phyloP scores from a whole-genome alignment of 2,888 invertebrate genomes.

The Plagodis pulveraria region DNA sequence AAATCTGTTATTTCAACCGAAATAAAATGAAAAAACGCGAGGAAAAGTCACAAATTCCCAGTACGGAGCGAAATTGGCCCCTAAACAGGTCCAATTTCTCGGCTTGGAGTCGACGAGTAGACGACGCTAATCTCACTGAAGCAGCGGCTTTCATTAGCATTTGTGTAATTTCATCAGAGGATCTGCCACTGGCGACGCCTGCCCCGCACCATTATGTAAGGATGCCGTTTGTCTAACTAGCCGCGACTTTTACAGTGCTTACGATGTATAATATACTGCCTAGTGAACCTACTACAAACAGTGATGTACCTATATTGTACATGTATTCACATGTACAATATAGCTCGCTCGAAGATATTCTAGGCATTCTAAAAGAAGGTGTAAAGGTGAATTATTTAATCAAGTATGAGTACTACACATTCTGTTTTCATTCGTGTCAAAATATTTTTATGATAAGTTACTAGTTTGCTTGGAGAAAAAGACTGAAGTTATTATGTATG shows the following conservation, averaged over 20 bases:
- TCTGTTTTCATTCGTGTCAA: too few relatives aligned
- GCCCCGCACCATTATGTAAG: constrained; percentile 61
- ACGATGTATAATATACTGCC: constrained; percentile 12
- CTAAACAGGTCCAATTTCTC: constrained; percentile 32
- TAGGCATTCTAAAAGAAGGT: background rate
- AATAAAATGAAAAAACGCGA: constrained; percentile 29
- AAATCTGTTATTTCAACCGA: constrained; percentile 24
- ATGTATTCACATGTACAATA: too few relatives aligned
- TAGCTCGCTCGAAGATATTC: background rate
- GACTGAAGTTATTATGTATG: too few relatives aligned
- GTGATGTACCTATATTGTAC: constrained; percentile 2
- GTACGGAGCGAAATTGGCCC: constrained; percentile 39
- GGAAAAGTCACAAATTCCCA: constrained; percentile 42
- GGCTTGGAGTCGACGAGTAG: constrained; percentile 54
- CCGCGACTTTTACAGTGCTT: constrained; percentile 40
- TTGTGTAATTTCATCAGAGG: constrained; percentile 76
- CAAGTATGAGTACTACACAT: too few relatives aligned
- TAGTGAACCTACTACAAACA: constrained; percentile 26
- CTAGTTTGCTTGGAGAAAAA: too few relatives aligned
- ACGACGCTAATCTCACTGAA: constrained; percentile 68
- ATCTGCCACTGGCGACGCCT: constrained; percentile 47
- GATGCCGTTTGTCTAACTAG: constrained; percentile 57
- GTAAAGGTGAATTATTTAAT: background rate
- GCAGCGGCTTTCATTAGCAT: constrained; percentile 76
- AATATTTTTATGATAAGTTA: too few relatives aligned